Conservation (phyloP, 2,797 vertebrate genomes). For the Adrianichthys oophorus region DNA sequence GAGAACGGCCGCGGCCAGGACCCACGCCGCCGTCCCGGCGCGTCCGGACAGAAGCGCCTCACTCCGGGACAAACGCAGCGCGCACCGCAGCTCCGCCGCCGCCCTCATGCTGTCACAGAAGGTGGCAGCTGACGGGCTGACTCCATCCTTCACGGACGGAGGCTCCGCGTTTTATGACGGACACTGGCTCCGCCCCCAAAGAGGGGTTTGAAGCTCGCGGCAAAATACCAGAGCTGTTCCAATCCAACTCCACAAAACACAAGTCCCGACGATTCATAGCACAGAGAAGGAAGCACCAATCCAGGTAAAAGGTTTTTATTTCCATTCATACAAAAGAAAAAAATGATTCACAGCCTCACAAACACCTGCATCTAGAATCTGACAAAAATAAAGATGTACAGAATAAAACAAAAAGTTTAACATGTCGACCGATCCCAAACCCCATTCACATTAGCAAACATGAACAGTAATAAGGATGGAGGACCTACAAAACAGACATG, state of each 20-base stretch:
- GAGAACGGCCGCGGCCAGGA: constrained; percentile 36
- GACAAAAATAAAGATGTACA: constrained; percentile 73
- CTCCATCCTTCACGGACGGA: constrained; percentile 40
- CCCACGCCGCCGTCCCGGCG: constrained; percentile 30
- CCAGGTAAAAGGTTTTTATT: constrained; percentile 79
- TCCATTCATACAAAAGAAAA: constrained; percentile 88
- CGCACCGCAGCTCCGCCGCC: not conserved
- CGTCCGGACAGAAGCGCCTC: constrained; percentile 27
- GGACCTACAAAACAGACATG: constrained; percentile 49
- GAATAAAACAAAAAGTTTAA: constrained; percentile 44
- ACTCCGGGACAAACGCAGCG: constrained; percentile 18
- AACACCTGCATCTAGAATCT: constrained; percentile 67
- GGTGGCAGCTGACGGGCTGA: constrained; percentile 25
- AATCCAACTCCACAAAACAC: too few species aligned
- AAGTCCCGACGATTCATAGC: too few species aligned
- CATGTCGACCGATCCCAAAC: constrained; percentile 56
- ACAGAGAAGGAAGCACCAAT: constrained; percentile 7
- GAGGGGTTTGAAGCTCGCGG: not conserved
- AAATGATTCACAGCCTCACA: constrained; percentile 82
- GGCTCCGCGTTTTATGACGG: not conserved
- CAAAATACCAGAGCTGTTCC: not conserved
- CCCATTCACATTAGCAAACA: constrained; percentile 60
- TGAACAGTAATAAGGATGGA: constrained; percentile 49
- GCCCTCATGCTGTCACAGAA: constrained; percentile 24
- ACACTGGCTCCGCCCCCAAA: too few species aligned